Base-by-base conservation (phyloP, 2,797 vertebrate species). In the Sciaenops ocellatus region DNA sequence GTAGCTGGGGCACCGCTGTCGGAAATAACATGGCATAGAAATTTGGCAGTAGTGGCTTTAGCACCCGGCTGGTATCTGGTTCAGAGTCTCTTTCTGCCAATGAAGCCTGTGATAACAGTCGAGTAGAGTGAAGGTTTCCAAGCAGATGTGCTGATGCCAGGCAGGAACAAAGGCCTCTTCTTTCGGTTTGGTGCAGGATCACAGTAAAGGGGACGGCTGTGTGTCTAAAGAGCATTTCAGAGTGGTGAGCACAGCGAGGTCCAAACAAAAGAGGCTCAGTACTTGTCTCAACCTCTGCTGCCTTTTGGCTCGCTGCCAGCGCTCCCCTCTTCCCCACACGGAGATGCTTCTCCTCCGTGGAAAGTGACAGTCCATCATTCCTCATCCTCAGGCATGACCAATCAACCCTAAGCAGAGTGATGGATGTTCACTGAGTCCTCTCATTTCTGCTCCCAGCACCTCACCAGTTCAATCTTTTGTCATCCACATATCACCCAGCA, bases 381-480 rank as follows among this genome's bases (percentile, higher is more conserved):
- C 46, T 55, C 72, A 60, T 81, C 83, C 76, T 42, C 77, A 87
- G 85, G 82, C 82, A 73, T 88, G 82, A 90, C 85, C 74, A 85
- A 83, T 91, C 87, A 91, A 85, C 67, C 82, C 80, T 78, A 73
- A 80, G 79, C 84, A 69, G 56, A 70, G 56, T 89, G 87, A 93
- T 85, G 75, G 86, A 90, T 84, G 75, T 81, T 83, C 75, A 78
- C 75, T 51, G 78, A 77, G 79, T 80, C 76, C 71, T 71, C 59
- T 71, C 76, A 52, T 64, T 82, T 57, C 55, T 38, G 18, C 69
- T 78, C 20, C 59, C 69, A 56, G 48, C 62, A 78, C 30, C 65
- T 78, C 18, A 20, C 18, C 54, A 73, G 30, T 78, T 79, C 38
- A 68, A 13, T 84, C 59, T 75, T 76, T 76, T 78, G 57, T 76